Base-by-base conservation (phyloP, 2,113 vertebrate species). In the Odocoileus hemionus region DNA sequence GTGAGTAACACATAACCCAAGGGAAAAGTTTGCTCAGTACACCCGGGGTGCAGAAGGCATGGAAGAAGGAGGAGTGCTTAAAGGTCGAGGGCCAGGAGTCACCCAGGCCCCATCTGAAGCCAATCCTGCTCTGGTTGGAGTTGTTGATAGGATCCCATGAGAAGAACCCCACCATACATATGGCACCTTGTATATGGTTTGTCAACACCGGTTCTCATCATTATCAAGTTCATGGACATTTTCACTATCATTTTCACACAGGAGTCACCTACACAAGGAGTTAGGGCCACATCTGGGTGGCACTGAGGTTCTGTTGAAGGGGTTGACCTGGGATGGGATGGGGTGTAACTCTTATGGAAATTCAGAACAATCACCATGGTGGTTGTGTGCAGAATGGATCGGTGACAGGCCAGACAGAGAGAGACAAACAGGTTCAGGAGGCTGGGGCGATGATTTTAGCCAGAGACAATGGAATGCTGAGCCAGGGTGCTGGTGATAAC, bases 91-190 rank as follows among this genome's bases (percentile, higher is more conserved):
- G 26, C 43, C 16, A 36, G 28, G 45, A 39, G 47, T 60, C 70
- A 30, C 23, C 4, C 5, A 11, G 39, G 14, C 36, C 52, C 33
- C 1, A 0, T 33, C 47, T 61, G n/a, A 82, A 76, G 47, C 15
- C 19, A 7, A 11, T 58, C 23, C 21, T 50, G 45, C 19, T 55
- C 30, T 55, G 6, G 2, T 36, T 0, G 30, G 36, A 80, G 7
- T 9, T 30, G 5, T 11, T 15, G 82, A 43, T 61, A 54, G 60
- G 36, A n/a, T 43, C n/a, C 33, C 52, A 5, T 1, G 21, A 79
- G 67, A 28, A 3, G 45, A 50, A 33, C 15, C 6, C 45, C 2
- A 0, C 21, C 8, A 33, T 6, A 1, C 57, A 16, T 1, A 21
- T 10, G 52, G 11, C 26, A 7, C 47, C 43, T 6, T 1, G 25